phyloP scores from a whole-genome alignment of 2,113 vertebrate species.

The Triplophysa rosa region DNA sequence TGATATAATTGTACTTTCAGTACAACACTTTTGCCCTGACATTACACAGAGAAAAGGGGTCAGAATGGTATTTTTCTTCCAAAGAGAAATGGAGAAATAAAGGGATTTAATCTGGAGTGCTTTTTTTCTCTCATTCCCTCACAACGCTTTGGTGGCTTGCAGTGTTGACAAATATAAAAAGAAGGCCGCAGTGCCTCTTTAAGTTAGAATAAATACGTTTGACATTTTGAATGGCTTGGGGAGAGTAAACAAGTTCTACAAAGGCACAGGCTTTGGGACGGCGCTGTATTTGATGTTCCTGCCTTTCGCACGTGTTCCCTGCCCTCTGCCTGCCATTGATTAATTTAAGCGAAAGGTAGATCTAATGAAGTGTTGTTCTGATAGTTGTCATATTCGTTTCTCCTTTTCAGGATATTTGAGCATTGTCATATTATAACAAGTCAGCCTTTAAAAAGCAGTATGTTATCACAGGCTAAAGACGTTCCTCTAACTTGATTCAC shows the following conservation, averaged over 20 bases:
- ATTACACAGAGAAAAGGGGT: conserved; percentile 50
- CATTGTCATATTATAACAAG: conserved; percentile 40
- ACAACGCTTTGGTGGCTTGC: conserved; percentile 49
- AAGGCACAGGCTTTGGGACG: conserved; percentile 43
- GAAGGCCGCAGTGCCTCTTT: conserved; percentile 45
- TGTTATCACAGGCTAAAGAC: conserved; percentile 44
- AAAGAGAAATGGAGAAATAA: conserved; percentile 45
- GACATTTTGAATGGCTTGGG: conserved; percentile 57
- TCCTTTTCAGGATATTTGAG: conserved; percentile 39
- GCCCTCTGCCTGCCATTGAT: conserved; percentile 32
- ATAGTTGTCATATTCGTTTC: conserved; percentile 46
- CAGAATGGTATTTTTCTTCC: conserved; percentile 45
- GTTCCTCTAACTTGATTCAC: background rate
- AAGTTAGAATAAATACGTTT: conserved; percentile 60
- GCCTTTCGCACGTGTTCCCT: conserved; percentile 36
- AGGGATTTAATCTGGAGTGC: conserved; percentile 52
- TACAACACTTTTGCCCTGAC: conserved; percentile 3
- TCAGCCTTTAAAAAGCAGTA: conserved; percentile 24
- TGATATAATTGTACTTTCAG: conserved; percentile 46
- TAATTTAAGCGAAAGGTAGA: conserved; percentile 44
- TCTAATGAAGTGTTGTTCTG: conserved; percentile 53
- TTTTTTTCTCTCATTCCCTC: conserved; percentile 23
- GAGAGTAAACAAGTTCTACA: conserved; percentile 55
- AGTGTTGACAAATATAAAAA: conserved; percentile 52
- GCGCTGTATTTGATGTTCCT: conserved; percentile 46